Base-by-base conservation (phyloP, 2,888 invertebrate species). In the Orthosia gothica region DNA sequence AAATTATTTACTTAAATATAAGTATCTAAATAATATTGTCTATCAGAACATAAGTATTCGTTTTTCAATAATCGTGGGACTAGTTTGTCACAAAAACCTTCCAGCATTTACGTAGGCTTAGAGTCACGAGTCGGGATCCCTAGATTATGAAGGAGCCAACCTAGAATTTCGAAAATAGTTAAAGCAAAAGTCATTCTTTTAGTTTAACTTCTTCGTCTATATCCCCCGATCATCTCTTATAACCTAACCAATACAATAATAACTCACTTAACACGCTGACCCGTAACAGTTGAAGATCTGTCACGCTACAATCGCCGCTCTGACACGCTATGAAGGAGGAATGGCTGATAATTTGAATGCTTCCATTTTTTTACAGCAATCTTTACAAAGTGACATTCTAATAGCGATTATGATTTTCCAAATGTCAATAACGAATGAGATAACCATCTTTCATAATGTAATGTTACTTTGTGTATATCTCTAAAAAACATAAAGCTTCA, bases 251-350 rank as follows among this genome's bases (percentile, higher is more conserved):
- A 50, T 26, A 55, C 15, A 12, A 7, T 20, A 11, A 68, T 50
- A 16, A 57, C 5, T 40, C 13, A 49, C 40, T 50, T 20, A 68
- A 64, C 49, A 55, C 55, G 68, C n/a, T 40, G 52, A 61, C 20
- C 26, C 12, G 58, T 26, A 49, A 82, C 55, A 61, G 45, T 59
- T 57, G 79, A 68, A 54, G 50, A 68, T 26, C 68, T 78, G 79
- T 65, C 64, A 82, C 58, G 20, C 5, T 26, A 40, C 23, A 70
- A 70, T 70, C 61, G 59, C 66, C 13, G 12, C 54, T 63, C 16
- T 40, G 26, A 70, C 55, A 58, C 32, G 65, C 69, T 49, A 79
- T 59, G 55, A 50, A 68, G 40, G 26, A 59, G 20, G 62, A 62
- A 68, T 65, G 40, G 16, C 20, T 26, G 52, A 57, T 82, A 82